Base-by-base conservation (phyloP, 2,797 vertebrate genomes). In the Loris lydekkerianus region DNA sequence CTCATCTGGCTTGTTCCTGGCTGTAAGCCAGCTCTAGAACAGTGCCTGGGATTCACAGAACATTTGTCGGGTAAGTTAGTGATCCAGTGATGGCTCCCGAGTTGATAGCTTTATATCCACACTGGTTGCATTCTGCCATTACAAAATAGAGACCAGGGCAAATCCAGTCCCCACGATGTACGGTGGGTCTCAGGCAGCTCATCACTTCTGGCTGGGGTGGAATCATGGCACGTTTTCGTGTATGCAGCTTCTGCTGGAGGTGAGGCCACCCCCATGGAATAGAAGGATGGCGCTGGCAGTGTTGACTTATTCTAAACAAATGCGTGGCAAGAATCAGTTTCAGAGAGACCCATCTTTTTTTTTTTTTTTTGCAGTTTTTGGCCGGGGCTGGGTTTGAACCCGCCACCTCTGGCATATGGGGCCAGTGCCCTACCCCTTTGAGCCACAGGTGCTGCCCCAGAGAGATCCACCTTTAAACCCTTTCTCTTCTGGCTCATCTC, bases 181-280 rank as follows among this genome's bases (percentile, higher is more conserved):
- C 1, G 21, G 25, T 4, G 2, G 4, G 9, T 15, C 13, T 20
- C 7, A 0, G 83, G 49, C 14, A 17, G 56, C 21, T 56, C 15
- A 21, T 34, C 17, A 23, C 3, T 73, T 27, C 53, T 27, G 46
- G 61, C 46, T 7, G 4, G 10, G 29, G 20, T 17, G 27, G 40
- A 21, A 17, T 31, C 0, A 0, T 2, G 69, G 13, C 13, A 0
- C 0, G 27, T n/a, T 31, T 49, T 3, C 31, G 0, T 3, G 25
- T 2, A 6, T 2, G 21, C 1, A 7, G 13, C 20, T 37, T 34
- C 63, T 49, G 18, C 49, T 34, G 4, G 7, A 2, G 20, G 15
- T 58, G 10, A 40, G 73, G 40, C 3, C 2, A 0, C 23, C 25
- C 78, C 70, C 20, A 9, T 0, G 0, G 49, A 40, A n/a, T 3